Base-by-base conservation (phyloP, 2,888 invertebrate species). In the Oxycera nigricornis region DNA sequence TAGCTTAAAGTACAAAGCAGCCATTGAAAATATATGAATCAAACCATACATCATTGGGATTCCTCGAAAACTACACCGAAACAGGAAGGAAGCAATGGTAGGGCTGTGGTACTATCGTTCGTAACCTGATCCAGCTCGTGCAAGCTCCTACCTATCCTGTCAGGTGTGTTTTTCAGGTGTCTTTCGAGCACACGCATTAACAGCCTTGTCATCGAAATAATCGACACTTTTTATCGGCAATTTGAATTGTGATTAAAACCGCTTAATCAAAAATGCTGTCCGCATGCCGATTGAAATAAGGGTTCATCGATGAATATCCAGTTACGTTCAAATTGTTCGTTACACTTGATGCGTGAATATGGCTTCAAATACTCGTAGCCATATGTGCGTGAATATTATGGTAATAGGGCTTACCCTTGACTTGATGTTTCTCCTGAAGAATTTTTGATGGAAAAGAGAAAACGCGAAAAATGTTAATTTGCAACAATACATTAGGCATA, bases 161-260 rank as follows among this genome's bases (percentile, higher is more conserved):
- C 65, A 65, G 65, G 65, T 65, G 65, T 39, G 65, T 26, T 41
- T 35, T 17, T 65, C 65, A 65, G 65, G 65, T 65, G 65, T 7
- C 7, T 22, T 65, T 39, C 1, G 28, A 7, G 59, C 39, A 39
- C 6, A 22, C 57, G 57, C 22, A n/a, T n/a, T 28, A n/a, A n/a
- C n/a, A 26, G 26, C 28, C 14, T 35, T 39, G 3, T n/a, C 30
- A 30, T 61, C 24, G 41, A 24, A 7, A 11, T 14, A n/a, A 24
- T 22, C 39, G 31, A 41, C 39, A 65, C 1, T n/a, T 62, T 62
- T 65, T 14, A 65, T 39, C 65, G 24, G 11, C 30, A 65, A 65
- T 65, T 65, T 41, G 65, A 65, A 65, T 65, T 39, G 39, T 41
- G 65, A 65, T 65, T 65, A 65, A 65, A 65, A 65, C 59, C 39